phyloP scores from a whole-genome alignment of 2,888 invertebrate genomes.

The Diadegma fenestrale region DNA sequence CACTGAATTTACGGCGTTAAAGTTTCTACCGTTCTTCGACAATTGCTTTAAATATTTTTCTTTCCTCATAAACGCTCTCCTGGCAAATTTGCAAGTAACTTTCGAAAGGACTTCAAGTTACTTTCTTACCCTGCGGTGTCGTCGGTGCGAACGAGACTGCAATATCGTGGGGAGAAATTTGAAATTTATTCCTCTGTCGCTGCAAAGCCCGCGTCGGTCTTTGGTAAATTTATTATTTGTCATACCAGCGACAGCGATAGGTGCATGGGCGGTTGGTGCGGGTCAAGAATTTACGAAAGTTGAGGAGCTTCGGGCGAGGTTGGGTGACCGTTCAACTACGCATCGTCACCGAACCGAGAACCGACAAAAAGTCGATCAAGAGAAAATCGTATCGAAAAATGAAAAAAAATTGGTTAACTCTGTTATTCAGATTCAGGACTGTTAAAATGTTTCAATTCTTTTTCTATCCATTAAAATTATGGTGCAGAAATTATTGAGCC shows the following conservation, averaged over 20 bases:
- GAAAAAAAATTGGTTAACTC: too few species aligned
- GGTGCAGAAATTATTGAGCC: neutral
- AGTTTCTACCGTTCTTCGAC: constrained; percentile 50
- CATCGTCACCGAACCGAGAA: too few species aligned
- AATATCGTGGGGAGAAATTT: neutral
- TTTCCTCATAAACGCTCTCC: constrained; percentile 11
- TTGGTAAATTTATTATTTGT: too few species aligned
- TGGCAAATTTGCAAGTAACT: neutral
- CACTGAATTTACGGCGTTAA: constrained; percentile 50
- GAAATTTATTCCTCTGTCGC: neutral
- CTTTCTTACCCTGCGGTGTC: neutral
- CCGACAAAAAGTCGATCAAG: neutral
- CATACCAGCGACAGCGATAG: too few species aligned
- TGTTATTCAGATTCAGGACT: neutral
- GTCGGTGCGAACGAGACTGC: neutral
- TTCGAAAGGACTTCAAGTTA: neutral
- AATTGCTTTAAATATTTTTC: constrained; percentile 49
- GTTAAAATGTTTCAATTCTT: neutral
- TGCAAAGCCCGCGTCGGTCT: neutral
- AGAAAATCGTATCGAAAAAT: neutral
- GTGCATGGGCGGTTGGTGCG: too few species aligned
- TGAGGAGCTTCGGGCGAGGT: too few species aligned
- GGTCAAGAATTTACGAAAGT: too few species aligned
- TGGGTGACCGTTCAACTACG: too few species aligned
- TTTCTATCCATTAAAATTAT: neutral